Evolutionary conservation across 2,113 vertebrate genomes (phyloP).

Genomic region (Leptosomus discolor): DNA sequence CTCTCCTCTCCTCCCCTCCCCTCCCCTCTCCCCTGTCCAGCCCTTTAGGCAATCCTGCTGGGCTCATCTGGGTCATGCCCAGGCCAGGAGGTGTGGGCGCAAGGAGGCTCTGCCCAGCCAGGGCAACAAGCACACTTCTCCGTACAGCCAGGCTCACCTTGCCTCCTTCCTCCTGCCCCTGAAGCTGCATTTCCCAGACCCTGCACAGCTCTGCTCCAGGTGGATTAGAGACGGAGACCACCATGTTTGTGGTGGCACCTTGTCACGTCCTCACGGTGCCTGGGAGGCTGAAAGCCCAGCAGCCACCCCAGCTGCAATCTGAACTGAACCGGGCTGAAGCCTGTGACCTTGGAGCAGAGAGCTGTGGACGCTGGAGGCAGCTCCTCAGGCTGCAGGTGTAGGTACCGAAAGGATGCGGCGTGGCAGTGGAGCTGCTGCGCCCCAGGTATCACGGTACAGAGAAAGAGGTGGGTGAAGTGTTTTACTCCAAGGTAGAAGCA

Average conservation of each 20-base stretch:
- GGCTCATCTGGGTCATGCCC: neutral
- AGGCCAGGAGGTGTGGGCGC: neutral
- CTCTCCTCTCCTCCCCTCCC: neutral
- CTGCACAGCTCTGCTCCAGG: neutral
- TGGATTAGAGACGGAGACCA: neutral
- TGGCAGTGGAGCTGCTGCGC: accelerated
- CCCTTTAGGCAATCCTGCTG: neutral
- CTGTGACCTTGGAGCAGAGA: neutral
- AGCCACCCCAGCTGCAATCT: neutral
- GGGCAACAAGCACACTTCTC: neutral
- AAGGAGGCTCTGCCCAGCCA: neutral
- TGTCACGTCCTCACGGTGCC: neutral
- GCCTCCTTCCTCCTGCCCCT: neutral
- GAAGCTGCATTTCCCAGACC: neutral
- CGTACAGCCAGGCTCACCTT: neutral
- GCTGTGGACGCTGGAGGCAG: neutral
- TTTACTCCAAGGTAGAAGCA: neutral
- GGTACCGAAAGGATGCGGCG: neutral
- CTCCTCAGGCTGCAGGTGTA: neutral
- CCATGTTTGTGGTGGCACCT: neutral
- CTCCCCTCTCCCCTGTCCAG: too few species aligned
- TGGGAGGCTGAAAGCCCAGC: neutral
- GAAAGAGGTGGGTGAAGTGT: neutral
- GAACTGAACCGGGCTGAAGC: neutral
- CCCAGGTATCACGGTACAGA: neutral